Percentiles rank a stretch among this genome's conserved stretches.
phyloP scores from a whole-genome alignment of 2,888 invertebrate species.

The Aleiodes leptofemur region DNA sequence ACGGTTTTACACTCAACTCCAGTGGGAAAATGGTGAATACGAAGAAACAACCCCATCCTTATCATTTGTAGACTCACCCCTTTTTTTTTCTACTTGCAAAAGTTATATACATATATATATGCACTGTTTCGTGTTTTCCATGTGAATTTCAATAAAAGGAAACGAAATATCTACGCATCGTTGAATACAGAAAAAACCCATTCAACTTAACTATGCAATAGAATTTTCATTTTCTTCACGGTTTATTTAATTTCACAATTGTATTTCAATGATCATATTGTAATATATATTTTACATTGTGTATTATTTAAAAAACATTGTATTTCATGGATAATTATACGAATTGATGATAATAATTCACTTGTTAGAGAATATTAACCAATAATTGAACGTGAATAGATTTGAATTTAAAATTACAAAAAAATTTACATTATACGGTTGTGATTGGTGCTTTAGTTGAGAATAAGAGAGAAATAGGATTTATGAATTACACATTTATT shows the following conservation, averaged over 20 bases:
- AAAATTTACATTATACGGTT: slow-evolving; percentile 10
- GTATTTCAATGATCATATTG: neutral
- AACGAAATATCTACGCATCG: slow-evolving; percentile 52
- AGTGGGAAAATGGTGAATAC: slow-evolving; percentile 31
- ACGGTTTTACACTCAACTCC: neutral
- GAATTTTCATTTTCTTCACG: slow-evolving; percentile 46
- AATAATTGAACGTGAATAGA: neutral
- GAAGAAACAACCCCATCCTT: slow-evolving; percentile 7
- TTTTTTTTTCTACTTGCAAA: neutral
- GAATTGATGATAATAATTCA: too few species aligned
- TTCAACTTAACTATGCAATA: slow-evolving; percentile 10
- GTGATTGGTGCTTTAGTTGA: too few species aligned
- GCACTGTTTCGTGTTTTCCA: slow-evolving; percentile 19
- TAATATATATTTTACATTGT: neutral
- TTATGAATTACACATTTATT: too few species aligned
- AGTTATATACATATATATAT: neutral
- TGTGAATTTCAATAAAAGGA: slow-evolving; percentile 53
- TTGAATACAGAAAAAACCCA: slow-evolving; percentile 49
- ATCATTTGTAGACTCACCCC: slow-evolving; percentile 6
- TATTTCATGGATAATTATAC: too few species aligned
- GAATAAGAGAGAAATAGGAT: too few species aligned
- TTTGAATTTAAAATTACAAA: slow-evolving; percentile 13
- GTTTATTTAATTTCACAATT: slow-evolving; percentile 42
- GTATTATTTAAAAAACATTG: too few species aligned
- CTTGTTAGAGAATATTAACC: too few species aligned